phyloP scores from a whole-genome alignment of 2,797 vertebrate species.

The Acridotheres tristis region DNA sequence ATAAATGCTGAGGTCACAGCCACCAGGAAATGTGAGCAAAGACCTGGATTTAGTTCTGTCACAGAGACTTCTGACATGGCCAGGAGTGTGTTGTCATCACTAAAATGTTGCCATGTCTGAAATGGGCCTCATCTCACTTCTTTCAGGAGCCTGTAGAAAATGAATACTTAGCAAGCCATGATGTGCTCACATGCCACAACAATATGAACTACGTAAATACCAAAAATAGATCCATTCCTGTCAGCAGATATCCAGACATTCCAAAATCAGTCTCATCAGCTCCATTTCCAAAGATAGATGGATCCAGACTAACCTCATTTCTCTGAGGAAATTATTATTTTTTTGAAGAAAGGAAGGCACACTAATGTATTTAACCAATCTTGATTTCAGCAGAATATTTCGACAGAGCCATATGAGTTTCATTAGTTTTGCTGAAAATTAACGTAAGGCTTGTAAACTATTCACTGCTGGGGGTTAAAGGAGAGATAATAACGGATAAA shows the following conservation, averaged over 20 bases:
- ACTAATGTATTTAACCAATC: slow-evolving; percentile 24
- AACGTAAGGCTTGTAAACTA: neutral
- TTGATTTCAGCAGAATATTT: slow-evolving; percentile 8
- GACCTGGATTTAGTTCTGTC: neutral
- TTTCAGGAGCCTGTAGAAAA: neutral
- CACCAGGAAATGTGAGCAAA: neutral
- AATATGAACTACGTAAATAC: slow-evolving; percentile 31
- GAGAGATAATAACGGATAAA: neutral
- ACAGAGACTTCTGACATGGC: neutral
- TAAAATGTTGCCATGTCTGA: neutral
- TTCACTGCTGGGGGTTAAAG: neutral
- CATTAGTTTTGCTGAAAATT: slow-evolving; percentile 13
- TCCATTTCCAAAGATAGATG: slow-evolving; percentile 56
- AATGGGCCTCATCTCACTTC: neutral
- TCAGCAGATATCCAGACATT: slow-evolving; percentile 55
- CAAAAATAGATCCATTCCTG: slow-evolving; percentile 53
- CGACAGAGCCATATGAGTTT: neutral
- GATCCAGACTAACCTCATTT: slow-evolving; percentile 53
- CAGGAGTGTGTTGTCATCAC: neutral
- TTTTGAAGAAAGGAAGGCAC: neutral
- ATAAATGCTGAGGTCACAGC: neutral
- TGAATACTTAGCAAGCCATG: neutral
- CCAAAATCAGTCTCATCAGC: slow-evolving; percentile 54
- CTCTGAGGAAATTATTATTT: neutral
- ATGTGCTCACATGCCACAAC: slow-evolving; percentile 17